Evolutionary conservation across 2,797 vertebrate species (phyloP).

Genomic region (Myotis daubentonii): DNA sequence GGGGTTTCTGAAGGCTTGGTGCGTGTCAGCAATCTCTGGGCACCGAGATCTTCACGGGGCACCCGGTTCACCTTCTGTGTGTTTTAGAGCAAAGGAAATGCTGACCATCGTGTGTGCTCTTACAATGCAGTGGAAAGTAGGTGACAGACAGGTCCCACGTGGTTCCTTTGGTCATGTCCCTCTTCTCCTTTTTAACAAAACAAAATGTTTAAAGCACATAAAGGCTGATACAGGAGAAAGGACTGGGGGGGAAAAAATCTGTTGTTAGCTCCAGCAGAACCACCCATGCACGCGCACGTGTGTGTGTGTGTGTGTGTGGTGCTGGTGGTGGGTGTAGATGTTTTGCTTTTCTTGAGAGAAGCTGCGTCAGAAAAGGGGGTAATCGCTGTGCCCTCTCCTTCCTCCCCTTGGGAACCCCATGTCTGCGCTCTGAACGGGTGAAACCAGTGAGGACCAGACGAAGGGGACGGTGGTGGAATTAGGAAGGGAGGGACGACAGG

Average conservation of each 20-base stretch:
- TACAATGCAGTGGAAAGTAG: background rate
- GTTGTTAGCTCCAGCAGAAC: background rate
- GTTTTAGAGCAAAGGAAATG: background rate
- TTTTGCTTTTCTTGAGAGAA: background rate
- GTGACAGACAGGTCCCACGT: background rate
- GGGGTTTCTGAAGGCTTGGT: no score
- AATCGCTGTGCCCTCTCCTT: fast-evolving
- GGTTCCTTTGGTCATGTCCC: background rate
- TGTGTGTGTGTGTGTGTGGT: background rate
- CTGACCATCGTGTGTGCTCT: conserved; percentile 59
- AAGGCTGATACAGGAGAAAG: background rate
- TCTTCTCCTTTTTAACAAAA: background rate
- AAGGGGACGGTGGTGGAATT: fast-evolving
- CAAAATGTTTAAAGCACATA: background rate
- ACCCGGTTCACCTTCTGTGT: fast-evolving
- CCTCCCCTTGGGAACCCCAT: background rate
- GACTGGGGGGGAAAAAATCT: background rate
- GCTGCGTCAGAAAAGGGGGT: background rate
- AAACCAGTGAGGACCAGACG: background rate
- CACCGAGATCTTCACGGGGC: background rate
- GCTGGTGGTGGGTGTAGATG: background rate
- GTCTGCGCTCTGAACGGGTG: fast-evolving
- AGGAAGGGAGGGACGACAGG: fast-evolving
- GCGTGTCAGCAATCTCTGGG: background rate
- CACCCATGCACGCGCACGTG: background rate